Evolutionary conservation across 1,140 invertebrate genomes (phyloP).

Genomic region (Hypothenemus hampei): DNA sequence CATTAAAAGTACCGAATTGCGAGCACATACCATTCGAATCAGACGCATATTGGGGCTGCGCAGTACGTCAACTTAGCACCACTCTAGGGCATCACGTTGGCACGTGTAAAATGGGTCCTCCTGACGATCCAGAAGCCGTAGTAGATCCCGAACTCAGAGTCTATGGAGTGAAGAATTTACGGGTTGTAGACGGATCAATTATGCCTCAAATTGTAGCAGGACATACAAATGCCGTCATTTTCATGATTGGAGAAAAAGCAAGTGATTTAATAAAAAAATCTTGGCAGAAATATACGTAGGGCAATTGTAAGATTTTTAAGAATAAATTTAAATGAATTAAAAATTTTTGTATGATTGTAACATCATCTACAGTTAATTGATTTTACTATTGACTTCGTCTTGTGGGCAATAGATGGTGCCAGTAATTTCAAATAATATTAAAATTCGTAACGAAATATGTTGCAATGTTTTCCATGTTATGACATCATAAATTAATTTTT

Average conservation of each 20-base stretch:
- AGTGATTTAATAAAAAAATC: conserved; percentile 51
- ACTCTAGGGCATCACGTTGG: conserved; percentile 52
- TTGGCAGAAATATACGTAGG: no score
- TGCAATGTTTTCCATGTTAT: no score
- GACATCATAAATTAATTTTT: no score
- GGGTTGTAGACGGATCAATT: conserved; percentile 60
- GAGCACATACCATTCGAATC: conserved; percentile 34
- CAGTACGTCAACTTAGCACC: conserved; percentile 43
- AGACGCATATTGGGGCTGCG: conserved; percentile 51
- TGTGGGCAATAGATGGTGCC: no score
- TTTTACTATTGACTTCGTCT: no score
- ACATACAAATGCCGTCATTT: conserved; percentile 58
- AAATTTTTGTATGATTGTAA: no score
- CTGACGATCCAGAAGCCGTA: conserved; percentile 52
- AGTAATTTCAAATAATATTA: no score
- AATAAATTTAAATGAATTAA: no score
- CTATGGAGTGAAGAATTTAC: conserved; percentile 51
- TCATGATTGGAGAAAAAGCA: conserved; percentile 63
- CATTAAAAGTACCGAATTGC: conserved; percentile 47
- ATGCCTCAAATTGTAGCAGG: conserved; percentile 60
- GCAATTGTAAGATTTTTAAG: no score
- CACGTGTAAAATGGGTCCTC: conserved; percentile 64
- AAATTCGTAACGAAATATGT: no score
- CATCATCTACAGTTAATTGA: no score
- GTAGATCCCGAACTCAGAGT: conserved; percentile 53